phyloP scores from a whole-genome alignment of 2,113 vertebrate species.

The Stigmatopora nigra region DNA sequence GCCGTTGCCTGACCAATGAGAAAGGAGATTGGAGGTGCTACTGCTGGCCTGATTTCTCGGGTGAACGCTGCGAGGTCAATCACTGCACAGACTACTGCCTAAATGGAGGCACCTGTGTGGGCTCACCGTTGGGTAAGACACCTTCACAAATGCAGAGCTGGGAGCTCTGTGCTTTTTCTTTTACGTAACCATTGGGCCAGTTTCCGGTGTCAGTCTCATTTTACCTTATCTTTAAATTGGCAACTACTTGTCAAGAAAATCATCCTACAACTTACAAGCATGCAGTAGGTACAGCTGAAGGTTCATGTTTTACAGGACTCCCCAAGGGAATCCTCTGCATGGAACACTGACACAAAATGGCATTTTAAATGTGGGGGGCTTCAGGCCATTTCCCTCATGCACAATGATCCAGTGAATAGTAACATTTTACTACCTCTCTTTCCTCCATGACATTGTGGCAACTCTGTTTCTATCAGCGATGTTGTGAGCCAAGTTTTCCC shows the following conservation, averaged over 20 bases:
- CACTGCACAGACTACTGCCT: slow-evolving; percentile 93
- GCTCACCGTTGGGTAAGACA: slow-evolving; percentile 83
- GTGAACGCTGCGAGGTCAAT: slow-evolving; percentile 90
- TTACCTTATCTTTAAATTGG: not conserved
- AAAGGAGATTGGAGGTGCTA: slow-evolving; percentile 88
- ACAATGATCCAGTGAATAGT: slow-evolving; percentile 6
- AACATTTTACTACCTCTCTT: slow-evolving; percentile 24
- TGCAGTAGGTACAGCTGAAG: not conserved
- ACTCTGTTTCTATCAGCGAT: slow-evolving; percentile 26
- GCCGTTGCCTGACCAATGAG: slow-evolving; percentile 89
- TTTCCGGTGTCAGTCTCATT: not conserved
- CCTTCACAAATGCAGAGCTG: not conserved
- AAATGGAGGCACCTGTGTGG: slow-evolving; percentile 88
- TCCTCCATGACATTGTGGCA: slow-evolving; percentile 1
- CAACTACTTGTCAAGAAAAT: not conserved
- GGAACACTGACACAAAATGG: slow-evolving; percentile 1
- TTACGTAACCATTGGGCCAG: not conserved
- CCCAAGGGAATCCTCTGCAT: not conserved
- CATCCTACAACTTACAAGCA: not conserved
- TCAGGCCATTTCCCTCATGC: slow-evolving; percentile 8
- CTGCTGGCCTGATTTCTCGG: slow-evolving; percentile 96
- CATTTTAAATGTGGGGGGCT: slow-evolving; percentile 8
- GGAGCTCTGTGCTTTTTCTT: not conserved
- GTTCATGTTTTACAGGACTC: not conserved
- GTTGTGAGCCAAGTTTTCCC: slow-evolving; percentile 2